phyloP scores from a whole-genome alignment of 2,888 invertebrate species.

The Ophion ventricosus region DNA sequence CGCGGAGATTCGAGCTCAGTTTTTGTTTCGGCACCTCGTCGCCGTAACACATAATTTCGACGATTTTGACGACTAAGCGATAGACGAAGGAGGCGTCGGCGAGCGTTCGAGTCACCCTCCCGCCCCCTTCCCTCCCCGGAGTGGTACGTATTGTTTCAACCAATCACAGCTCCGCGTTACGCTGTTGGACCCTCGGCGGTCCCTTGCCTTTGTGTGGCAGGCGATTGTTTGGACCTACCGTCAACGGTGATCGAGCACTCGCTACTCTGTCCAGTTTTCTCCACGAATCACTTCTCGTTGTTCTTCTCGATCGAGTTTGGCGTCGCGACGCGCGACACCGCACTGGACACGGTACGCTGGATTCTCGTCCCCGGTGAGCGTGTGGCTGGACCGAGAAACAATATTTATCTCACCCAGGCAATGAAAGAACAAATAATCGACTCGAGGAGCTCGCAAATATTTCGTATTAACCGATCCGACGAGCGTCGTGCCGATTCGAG shows the following conservation, averaged over 20 bases:
- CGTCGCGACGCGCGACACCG: too few relatives aligned
- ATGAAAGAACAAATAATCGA: conserved; percentile 35
- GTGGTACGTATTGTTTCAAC: conserved; percentile 82
- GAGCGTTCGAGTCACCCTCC: conserved; percentile 67
- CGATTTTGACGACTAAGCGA: neutral
- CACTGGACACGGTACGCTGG: conserved; percentile 49
- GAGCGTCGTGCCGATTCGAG: conserved; percentile 55
- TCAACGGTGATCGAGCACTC: conserved; percentile 75
- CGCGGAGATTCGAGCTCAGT: too few relatives aligned
- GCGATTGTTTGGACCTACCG: conserved; percentile 84
- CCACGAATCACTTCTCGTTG: neutral
- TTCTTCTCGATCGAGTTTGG: neutral
- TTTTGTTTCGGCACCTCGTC: too few relatives aligned
- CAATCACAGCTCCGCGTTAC: conserved; percentile 82
- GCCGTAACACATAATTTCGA: neutral
- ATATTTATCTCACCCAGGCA: conserved; percentile 74
- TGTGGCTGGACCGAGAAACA: conserved; percentile 84
- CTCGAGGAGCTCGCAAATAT: conserved; percentile 59
- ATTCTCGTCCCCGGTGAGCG: conserved; percentile 77
- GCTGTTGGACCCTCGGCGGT: conserved; percentile 83
- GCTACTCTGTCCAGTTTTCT: conserved; percentile 43
- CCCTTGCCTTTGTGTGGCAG: conserved; percentile 82
- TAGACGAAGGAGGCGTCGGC: conserved; percentile 41
- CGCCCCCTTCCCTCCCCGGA: conserved; percentile 73
- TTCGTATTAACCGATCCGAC: conserved; percentile 63